Percentiles rank a stretch among this genome's conserved stretches.
Evolutionary conservation across 2,113 vertebrate species (phyloP).

Genomic region (Gambusia affinis): DNA sequence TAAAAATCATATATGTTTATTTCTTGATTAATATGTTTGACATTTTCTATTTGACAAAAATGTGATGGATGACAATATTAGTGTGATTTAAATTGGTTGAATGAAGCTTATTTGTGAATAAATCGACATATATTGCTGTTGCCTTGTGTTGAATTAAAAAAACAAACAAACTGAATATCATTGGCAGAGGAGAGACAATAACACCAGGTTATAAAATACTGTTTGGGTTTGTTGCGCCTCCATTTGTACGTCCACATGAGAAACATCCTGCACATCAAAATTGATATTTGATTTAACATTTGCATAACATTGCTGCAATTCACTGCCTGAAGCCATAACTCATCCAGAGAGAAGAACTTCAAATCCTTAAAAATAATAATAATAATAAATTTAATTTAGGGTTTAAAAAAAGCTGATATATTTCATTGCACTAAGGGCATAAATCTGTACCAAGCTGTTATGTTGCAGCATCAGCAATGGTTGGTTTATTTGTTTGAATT

Average conservation of each 20-base stretch:
- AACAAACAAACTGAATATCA: constrained; percentile 39
- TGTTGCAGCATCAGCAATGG: constrained; percentile 13
- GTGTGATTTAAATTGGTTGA: neutral
- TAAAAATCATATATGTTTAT: too few relatives aligned
- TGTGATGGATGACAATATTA: too few relatives aligned
- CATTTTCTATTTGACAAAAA: too few relatives aligned
- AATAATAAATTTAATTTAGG: constrained; percentile 55
- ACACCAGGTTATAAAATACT: constrained; percentile 28
- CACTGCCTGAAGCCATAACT: constrained; percentile 28
- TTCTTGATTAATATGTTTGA: too few relatives aligned
- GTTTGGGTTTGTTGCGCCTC: constrained; percentile 27
- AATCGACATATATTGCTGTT: constrained; percentile 25
- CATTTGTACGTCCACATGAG: constrained; percentile 17
- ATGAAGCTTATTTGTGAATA: constrained; percentile 35
- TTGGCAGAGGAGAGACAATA: constrained; percentile 20
- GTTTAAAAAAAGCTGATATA: constrained; percentile 65
- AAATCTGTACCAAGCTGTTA: constrained; percentile 40
- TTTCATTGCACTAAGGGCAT: constrained; percentile 50
- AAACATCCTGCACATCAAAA: constrained; percentile 18
- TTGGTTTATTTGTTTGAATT: constrained; percentile 45
- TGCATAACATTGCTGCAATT: constrained; percentile 28
- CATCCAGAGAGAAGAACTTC: constrained; percentile 34
- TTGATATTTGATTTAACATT: constrained; percentile 25
- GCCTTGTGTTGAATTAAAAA: constrained; percentile 56
- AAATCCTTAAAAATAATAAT: constrained; percentile 23